Evolutionary conservation across 2,888 invertebrate genomes (phyloP), one percentile per base, ranked within the genome.

Genomic region (Eumacrocentrus americanus): DNA sequence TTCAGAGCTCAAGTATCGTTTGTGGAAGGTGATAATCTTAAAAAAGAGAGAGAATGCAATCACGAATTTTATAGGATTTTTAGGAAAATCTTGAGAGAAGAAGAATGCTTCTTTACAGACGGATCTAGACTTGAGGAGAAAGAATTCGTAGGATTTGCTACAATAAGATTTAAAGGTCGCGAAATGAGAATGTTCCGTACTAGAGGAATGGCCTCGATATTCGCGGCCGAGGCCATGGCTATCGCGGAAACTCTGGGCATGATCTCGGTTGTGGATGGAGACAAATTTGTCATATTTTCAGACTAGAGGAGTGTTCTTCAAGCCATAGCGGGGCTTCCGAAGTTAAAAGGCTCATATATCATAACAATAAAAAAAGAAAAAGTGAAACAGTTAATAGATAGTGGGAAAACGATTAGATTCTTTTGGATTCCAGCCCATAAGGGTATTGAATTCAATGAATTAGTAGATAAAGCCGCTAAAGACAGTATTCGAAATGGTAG

Each of bases 151-250:
- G 34, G 48, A 1, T 50, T 50, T 29, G 29, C 48, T 3, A 25
- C 25, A 3, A 2, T 50, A 7, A 34, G 16, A 6, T 1, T 16
- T n/a, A 12, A 3, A 2, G 6, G 16, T 14, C 12, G 11, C 1
- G 34, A 18, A 2, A 29, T 14, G 6, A 14, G 11, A 14, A 29
- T 29, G 29, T 34, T 12, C 3, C 29, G 48, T 6, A 50, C 48
- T 2, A 14, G 2, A 1, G 16, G 29, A 4, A 18, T 18, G 7
- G 48, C 48, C 14, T 34, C 34, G n/a, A 50, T 50, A 25, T 50
- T 50, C 9, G 12, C 48, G 12, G 48, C 48, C 7, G 48, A 50
- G 18, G 48, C 35, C 7, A 50, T 50, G 48, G 34, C 48, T 14
- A 50, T 50, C 9, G 6, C 29, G 11, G 14, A 9, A 18, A 16